phyloP scores from a whole-genome alignment of 2,113 vertebrate genomes.

The Forbesichthys agassizii region DNA sequence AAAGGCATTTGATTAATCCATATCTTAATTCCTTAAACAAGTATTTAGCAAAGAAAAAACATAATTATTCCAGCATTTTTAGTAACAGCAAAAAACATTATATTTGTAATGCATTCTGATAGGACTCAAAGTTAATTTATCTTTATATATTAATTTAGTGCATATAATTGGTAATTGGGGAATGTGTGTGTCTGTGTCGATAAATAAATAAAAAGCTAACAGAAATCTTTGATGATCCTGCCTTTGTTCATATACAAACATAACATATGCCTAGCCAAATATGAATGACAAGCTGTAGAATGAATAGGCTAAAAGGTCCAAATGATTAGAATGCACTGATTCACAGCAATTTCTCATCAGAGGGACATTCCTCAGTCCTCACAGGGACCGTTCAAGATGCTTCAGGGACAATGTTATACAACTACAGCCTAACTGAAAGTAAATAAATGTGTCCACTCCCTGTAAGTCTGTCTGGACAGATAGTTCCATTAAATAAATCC shows the following conservation, averaged over 20 bases:
- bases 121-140: slow-evolving; percentile 35
- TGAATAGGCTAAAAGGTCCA: no score
- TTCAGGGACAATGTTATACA: no score
- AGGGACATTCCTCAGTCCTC: no score
- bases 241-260: slow-evolving; percentile 5
- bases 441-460: slow-evolving; percentile 47
- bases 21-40: slow-evolving; percentile 18
- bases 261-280: background rate
- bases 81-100: slow-evolving; percentile 42
- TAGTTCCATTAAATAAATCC: no score
- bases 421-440: slow-evolving; percentile 27
- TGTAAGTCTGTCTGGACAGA: slow-evolving; percentile 15
- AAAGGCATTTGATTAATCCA: slow-evolving; percentile 60
- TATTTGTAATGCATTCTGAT: slow-evolving; percentile 26
- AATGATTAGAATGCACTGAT: no score
- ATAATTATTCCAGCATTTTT: slow-evolving; percentile 47
- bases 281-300: no score
- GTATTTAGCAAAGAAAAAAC: slow-evolving; percentile 33
- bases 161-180: slow-evolving; percentile 14
- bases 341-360: no score
- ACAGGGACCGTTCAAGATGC: no score
- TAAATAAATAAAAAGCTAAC: slow-evolving; percentile 26
- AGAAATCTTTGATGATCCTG: slow-evolving; percentile 1
- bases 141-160: slow-evolving; percentile 36
- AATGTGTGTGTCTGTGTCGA: slow-evolving; percentile 16